A percentile compares a stretch with the other conserved stretches of the same genome.
phyloP scores from a whole-genome alignment of 2,888 invertebrate genomes.

The Chymomyza procnemis region DNA sequence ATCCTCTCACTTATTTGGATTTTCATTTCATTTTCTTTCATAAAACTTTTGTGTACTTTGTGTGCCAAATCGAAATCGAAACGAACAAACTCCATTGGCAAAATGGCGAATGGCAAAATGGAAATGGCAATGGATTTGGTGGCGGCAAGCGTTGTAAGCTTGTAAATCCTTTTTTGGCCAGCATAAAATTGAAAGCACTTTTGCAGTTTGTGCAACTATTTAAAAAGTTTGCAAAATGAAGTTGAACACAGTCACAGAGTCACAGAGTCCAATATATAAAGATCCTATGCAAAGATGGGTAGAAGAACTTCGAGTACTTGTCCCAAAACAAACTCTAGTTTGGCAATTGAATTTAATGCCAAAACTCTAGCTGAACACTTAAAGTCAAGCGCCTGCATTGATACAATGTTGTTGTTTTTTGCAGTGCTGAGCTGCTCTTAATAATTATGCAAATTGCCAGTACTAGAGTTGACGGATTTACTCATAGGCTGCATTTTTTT shows the following conservation, averaged over 20 bases:
- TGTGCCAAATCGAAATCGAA: slow-evolving; percentile 63
- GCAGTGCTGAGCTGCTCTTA: slow-evolving; percentile 37
- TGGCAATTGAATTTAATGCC: slow-evolving; percentile 25
- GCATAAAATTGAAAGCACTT: slow-evolving; percentile 49
- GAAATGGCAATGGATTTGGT: background rate
- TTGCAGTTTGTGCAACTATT: slow-evolving; percentile 51
- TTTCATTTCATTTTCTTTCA: slow-evolving; percentile 67
- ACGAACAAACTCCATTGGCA: slow-evolving; percentile 21
- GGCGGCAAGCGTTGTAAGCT: slow-evolving; percentile 35
- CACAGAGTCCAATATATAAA: background rate
- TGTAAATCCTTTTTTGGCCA: slow-evolving; percentile 50
- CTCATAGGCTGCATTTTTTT: no score
- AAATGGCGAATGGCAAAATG: background rate
- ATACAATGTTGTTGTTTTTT: slow-evolving; percentile 50
- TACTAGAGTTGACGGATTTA: no score
- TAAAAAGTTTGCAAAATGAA: slow-evolving; percentile 48
- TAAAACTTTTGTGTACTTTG: slow-evolving; percentile 63
- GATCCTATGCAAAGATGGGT: background rate
- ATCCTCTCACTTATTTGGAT: slow-evolving; percentile 38
- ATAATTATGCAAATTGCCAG: no score
- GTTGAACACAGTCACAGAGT: background rate
- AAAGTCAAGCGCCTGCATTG: slow-evolving; percentile 45
- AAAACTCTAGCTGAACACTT: slow-evolving; percentile 9
- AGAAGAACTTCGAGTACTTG: background rate
- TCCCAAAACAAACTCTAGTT: background rate